Base-by-base conservation (phyloP, 2,888 invertebrate species). In the Zygothrica quintamaculata region DNA sequence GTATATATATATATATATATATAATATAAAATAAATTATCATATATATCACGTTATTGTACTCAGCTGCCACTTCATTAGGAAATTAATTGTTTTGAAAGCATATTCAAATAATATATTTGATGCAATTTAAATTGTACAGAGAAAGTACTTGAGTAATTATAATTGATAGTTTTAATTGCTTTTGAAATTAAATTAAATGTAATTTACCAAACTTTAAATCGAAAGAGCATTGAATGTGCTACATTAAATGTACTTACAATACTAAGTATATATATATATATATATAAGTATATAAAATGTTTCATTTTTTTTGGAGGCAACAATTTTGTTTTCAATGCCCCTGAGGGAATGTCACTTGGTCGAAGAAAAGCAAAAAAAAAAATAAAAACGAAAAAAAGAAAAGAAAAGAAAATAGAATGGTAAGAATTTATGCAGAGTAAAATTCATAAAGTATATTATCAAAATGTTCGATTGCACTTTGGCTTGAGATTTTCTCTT, bases 381-480 rank as follows among this genome's bases (percentile, higher is more conserved):
- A 6, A 9, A 22, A 4, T 9, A 16, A 6, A 3, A 13, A 7
- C 5, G 13, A 11, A 7, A 29, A 15, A 6, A 8, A 5, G 13
- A 13, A 42, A 8, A 40, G 25, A 6, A 12, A 40, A 13, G 34
- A 47, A 37, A 22, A 37, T 3, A 9, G 11, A 51, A 33, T 60
- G 62, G 70, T 61, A 65, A 73, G 84, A 80, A 81, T 77, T 84
- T 73, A 80, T 77, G 58, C 55, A 53, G 51, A 53, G 68, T 36
- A 80, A 78, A 74, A 80, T 77, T 80, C 81, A 77, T 84, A 81
- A 84, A 80, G 74, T 81, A 68, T 81, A 84, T 79, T 74, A 79
- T 78, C 70, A 81, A 79, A 78, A 85, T 79, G 70, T 85, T 86
- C 74, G 77, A 85, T 79, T 80, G 86, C 86, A 80, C 80, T 80